Evolutionary conservation across 1,140 invertebrate species (phyloP), one percentile per base, ranked within the genome.

Genomic region (Dendrolimus punctatus): DNA sequence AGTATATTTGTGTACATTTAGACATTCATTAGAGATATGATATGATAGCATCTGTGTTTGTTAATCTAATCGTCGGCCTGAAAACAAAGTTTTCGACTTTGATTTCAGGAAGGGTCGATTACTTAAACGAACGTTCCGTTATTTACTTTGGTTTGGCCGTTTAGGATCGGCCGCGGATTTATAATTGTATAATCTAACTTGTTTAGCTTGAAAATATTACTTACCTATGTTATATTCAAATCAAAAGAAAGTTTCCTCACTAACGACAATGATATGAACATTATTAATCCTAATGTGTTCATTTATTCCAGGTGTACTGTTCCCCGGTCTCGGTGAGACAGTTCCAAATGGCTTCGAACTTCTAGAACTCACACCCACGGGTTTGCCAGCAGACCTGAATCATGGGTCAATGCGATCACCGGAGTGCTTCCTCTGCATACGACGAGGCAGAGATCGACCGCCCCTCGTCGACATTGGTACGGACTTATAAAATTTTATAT

Each of bases 401-500:
- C 96, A 99, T 92, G 98, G 98, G 10, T 98, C 96, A 67, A 89
- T 99, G 61, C 90, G 97, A 45, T 95, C 96, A 53, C 93, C 94
- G 23, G 95, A 98, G 83, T 96, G 98, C 80, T 99, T 92, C 86
- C 89, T 99, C 37, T 99, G 98, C 83, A 97, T 94, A 79, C 90
- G 92, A 65, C 88, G 98, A 60, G 97, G 98, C 23, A 90, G 95
- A 62, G 96, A 99, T 77, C 97, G 97, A 81, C 96, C 98, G 38
- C 97, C 98, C 9, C 90, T 99, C 52, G 96, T 99, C 45, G 98
- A 99, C 89, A 96, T 99, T 75, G 98, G 97, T 98, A 90, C 90
- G 84, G 6, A 49, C 47, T 40, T 49, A 7, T 49, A 0, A 5
- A 39, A 37, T 5, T 45, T 45, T 45, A 45, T 45, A n/a, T 23